Conservation (phyloP, 30 jellyfish, hydroid and myxozoan species). For the Aurelia coerulea region DNA sequence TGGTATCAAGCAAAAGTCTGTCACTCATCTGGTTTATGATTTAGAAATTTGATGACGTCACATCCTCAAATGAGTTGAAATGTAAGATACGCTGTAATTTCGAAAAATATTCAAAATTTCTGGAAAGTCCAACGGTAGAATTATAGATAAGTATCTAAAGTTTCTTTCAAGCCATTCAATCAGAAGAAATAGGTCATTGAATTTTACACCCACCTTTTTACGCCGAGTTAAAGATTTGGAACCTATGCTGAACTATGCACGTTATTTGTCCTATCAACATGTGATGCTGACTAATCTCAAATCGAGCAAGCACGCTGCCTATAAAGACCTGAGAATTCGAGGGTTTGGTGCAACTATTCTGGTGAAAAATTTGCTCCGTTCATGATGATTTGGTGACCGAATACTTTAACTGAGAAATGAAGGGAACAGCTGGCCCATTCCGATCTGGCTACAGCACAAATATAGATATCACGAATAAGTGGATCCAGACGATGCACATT, state of each 20-base stretch:
- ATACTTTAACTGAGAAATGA: slow-evolving; percentile 7
- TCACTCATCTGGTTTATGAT: too few relatives aligned
- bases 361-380: neutral
- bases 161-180: too few relatives aligned
- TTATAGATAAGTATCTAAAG: too few relatives aligned
- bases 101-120: too few relatives aligned
- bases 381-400: slow-evolving; percentile 7
- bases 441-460: slow-evolving; percentile 19
- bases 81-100: too few relatives aligned
- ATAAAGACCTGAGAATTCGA: neutral
- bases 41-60: too few relatives aligned
- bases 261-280: neutral
- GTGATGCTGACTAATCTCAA: slow-evolving; percentile 1
- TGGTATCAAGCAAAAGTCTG: too few relatives aligned
- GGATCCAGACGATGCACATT: slow-evolving; percentile 22
- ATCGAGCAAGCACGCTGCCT: neutral
- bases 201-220: too few relatives aligned
- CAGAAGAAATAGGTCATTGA: too few relatives aligned
- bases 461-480: neutral
- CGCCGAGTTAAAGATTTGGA: too few relatives aligned
- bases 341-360: slow-evolving; percentile 2
- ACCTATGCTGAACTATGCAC: neutral
- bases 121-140: too few relatives aligned
- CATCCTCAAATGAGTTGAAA: too few relatives aligned
- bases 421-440: slow-evolving; percentile 32